These are phyloP conservation scores for Malachius bipustulatus DNA, from an alignment of 2,888 invertebrate species.

Conservation along the genomic window DNA sequence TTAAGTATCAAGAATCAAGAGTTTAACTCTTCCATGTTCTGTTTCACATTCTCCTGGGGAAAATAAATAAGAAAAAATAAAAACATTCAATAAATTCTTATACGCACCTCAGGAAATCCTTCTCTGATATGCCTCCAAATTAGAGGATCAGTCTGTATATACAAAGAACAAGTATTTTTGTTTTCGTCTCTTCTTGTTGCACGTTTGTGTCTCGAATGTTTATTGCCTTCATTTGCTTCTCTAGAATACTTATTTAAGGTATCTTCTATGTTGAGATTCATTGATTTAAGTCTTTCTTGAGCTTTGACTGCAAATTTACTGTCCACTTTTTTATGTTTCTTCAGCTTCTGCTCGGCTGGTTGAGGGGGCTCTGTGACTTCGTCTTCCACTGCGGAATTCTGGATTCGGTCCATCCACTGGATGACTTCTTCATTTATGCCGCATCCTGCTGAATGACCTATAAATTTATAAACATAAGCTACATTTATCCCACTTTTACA, in stretches of 20 bases:
- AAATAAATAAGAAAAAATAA: too few species aligned
- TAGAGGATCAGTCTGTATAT: constrained; percentile 95
- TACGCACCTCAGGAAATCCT: constrained; percentile 67
- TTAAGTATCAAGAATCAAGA: too few species aligned
- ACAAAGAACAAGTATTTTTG: constrained; percentile 86
- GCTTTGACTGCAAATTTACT: constrained; percentile 6
- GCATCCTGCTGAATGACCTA: constrained; percentile 77
- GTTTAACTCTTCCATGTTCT: too few species aligned
- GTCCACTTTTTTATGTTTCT: constrained; percentile 5
- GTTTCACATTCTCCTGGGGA: too few species aligned
- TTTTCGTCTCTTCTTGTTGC: constrained; percentile 56
- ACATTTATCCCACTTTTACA: too few species aligned
- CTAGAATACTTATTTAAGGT: constrained; percentile 65
- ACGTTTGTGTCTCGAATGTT: constrained; percentile 26
- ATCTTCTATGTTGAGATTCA: constrained; percentile 32
- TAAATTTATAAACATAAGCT: too few species aligned
- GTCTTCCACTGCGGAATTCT: constrained; percentile 58
- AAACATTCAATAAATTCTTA: too few species aligned
- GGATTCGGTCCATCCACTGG: constrained; percentile 87
- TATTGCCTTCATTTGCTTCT: constrained; percentile 53
- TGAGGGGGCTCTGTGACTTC: constrained; percentile 30
- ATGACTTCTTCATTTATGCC: constrained; percentile 78
- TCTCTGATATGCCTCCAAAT: constrained; percentile 91
- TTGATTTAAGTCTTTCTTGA: constrained; percentile 2
- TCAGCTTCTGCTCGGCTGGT: constrained; percentile 15